phyloP scores from a whole-genome alignment of 2,797 vertebrate species.

The Lepus oiostolus region DNA sequence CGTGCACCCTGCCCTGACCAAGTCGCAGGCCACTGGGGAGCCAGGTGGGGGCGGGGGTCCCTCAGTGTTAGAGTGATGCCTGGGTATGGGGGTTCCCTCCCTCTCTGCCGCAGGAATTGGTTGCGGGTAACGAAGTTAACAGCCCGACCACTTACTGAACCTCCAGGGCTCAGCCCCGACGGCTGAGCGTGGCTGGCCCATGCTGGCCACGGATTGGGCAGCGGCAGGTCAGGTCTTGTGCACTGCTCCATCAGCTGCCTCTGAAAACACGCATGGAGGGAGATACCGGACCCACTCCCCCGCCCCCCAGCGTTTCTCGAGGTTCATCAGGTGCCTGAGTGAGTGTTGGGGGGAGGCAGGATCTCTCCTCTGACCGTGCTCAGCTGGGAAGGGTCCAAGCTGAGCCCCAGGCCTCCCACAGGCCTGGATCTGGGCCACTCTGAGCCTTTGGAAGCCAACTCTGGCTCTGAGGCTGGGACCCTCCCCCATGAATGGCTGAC shows the following conservation, averaged over 20 bases:
- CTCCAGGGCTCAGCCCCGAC: rapidly evolving
- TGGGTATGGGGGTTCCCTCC: background rate
- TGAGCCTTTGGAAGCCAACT: background rate
- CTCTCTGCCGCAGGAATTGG: conserved; percentile 44
- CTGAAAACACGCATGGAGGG: background rate
- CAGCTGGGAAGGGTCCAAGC: background rate
- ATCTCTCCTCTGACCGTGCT: background rate
- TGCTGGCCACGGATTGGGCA: background rate
- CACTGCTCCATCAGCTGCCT: background rate
- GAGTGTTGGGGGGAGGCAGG: rapidly evolving
- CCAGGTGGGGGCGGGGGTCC: background rate
- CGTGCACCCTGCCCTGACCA: background rate
- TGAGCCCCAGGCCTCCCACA: background rate
- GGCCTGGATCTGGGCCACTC: background rate
- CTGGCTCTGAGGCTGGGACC: too few relatives aligned
- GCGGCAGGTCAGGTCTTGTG: background rate
- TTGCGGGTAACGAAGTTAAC: conserved; percentile 42
- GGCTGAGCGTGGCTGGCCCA: background rate
- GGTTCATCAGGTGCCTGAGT: background rate
- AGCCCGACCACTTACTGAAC: background rate
- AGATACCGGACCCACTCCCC: background rate
- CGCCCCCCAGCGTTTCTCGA: background rate
- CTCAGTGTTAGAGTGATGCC: conserved; percentile 59
- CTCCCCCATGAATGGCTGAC: background rate
- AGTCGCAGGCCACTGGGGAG: conserved; percentile 43